These are phyloP conservation scores for Auanema freiburgensis DNA, from an alignment of 2,888 invertebrate species.

Conservation along the genomic window DNA sequence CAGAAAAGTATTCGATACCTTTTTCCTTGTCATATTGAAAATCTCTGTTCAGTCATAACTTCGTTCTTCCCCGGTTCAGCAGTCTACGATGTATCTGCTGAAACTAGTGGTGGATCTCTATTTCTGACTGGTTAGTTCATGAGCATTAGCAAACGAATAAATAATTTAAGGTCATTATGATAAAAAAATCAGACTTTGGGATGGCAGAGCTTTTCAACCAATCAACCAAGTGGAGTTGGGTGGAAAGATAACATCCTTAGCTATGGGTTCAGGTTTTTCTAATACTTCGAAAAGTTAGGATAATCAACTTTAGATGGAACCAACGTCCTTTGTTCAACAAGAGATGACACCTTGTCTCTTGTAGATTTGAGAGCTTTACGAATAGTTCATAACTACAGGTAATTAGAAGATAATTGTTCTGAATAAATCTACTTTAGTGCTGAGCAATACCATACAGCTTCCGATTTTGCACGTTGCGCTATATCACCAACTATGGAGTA, in stretches of 20 bases:
- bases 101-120: not conserved
- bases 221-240: conserved; percentile 11
- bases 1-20: conserved; percentile 83
- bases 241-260: conserved; percentile 28
- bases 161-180: conserved; percentile 95
- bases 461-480: conserved; percentile 47
- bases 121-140: no score
- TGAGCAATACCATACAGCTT: conserved; percentile 78
- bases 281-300: conserved; percentile 1
- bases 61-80: conserved; percentile 4
- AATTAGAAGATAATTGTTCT: not conserved
- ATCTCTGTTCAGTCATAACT: conserved; percentile 20
- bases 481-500: conserved; percentile 43
- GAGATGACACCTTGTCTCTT: conserved; percentile 91
- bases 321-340: conserved; percentile 85
- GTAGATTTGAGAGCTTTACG: conserved; percentile 89
- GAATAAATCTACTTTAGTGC: conserved; percentile 72
- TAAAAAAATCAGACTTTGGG: conserved; percentile 93
- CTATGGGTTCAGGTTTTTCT: conserved; percentile 29
- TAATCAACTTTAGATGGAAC: conserved; percentile 75
- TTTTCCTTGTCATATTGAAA: conserved; percentile 25
- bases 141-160: not conserved
- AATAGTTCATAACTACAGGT: conserved; percentile 82
- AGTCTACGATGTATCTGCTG: not conserved
- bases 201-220: conserved; percentile 72